A percentile compares a stretch with the other conserved stretches of the same genome.
These are phyloP conservation scores for Epizoanthus stellaris DNA, from an alignment of 92 coral and sea anemone species.

Conservation along the genomic window DNA sequence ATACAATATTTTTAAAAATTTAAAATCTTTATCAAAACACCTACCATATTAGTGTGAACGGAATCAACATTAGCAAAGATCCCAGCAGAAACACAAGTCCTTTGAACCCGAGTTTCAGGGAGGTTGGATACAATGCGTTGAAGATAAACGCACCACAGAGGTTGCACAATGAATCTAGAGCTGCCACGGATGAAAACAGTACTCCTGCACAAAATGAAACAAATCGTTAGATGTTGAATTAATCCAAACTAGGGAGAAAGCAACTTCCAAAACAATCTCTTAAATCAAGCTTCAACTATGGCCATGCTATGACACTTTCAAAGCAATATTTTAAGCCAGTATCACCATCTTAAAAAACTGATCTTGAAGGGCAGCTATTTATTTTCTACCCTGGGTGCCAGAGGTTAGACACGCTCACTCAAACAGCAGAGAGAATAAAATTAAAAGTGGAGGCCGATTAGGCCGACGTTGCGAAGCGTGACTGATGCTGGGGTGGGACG, in stretches of 20 bases:
- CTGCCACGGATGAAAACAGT: conserved; percentile 76
- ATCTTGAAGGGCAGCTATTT: no score
- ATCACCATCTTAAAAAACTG: no score
- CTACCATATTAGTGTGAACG: conserved; percentile 62
- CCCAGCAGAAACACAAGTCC: conserved; percentile 77
- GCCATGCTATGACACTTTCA: background rate
- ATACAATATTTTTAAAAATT: background rate
- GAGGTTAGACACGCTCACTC: no score
- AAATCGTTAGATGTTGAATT: background rate
- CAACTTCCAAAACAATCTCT: background rate
- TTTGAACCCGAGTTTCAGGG: conserved; percentile 63
- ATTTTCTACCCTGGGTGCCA: no score
- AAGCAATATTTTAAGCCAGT: no score
- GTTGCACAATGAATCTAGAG: conserved; percentile 71
- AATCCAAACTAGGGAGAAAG: background rate
- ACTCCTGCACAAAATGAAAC: conserved; percentile 61
- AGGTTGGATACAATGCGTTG: conserved; percentile 73
- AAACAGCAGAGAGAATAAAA: no score
- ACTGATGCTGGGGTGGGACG: no score
- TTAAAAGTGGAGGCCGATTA: no score
- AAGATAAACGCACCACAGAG: conserved; percentile 71
- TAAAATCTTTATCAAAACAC: conserved; percentile 1
- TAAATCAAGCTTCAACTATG: background rate
- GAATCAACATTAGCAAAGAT: conserved; percentile 49
- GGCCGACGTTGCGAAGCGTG: no score